These are phyloP conservation scores for Vidua chalybeata DNA, from an alignment of 2,113 vertebrate genomes.

Conservation along the genomic window DNA sequence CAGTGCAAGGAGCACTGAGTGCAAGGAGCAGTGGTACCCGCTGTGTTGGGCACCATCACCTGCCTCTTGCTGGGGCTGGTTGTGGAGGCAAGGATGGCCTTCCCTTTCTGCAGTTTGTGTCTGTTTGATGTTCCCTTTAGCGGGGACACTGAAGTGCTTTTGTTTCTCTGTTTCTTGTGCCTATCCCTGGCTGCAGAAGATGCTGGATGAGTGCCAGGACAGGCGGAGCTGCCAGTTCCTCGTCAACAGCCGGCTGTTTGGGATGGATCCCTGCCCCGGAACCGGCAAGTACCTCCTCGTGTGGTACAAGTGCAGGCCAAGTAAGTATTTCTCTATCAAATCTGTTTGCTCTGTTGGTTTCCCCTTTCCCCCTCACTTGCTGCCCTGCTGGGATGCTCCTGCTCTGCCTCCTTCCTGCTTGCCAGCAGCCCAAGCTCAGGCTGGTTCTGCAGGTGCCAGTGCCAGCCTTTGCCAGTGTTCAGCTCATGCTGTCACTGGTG, in stretches of 20 bases:
- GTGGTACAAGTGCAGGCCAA: slow-evolving; percentile 90
- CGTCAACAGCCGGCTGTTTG: slow-evolving; percentile 87
- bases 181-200: slow-evolving; percentile 77
- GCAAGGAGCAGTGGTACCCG: fast-evolving
- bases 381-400: neutral
- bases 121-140: fast-evolving
- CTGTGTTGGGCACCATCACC: neutral
- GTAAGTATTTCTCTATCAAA: slow-evolving; percentile 72
- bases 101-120: neutral
- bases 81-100: neutral
- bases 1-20: neutral
- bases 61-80: fast-evolving
- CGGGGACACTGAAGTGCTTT: slow-evolving; percentile 1
- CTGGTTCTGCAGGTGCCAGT: slow-evolving; percentile 4
- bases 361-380: neutral
- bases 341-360: neutral
- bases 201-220: slow-evolving; percentile 91
- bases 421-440: neutral
- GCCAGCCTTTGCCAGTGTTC: neutral
- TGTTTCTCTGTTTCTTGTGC: slow-evolving; percentile 29
- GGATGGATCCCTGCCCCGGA: slow-evolving; percentile 83
- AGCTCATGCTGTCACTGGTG: neutral
- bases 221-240: slow-evolving; percentile 87
- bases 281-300: slow-evolving; percentile 87
- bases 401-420: neutral